phyloP scores from a whole-genome alignment of 2,797 vertebrate genomes.

The Pipistrellus pipistrellus region DNA sequence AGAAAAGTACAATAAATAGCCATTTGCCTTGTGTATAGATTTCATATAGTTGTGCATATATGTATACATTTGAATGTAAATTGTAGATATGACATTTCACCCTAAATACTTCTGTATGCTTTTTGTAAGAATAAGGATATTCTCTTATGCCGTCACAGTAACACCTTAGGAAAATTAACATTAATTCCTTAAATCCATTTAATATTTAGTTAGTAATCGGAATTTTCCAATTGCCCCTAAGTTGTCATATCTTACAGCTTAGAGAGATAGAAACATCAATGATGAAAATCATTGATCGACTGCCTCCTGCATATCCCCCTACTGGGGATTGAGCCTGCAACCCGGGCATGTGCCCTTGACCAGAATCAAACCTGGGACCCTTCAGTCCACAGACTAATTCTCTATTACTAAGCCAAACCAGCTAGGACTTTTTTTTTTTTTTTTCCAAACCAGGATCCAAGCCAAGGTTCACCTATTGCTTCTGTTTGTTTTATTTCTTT shows the following conservation, averaged over 20 bases:
- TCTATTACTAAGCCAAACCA: too few relatives aligned
- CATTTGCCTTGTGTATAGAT: not conserved
- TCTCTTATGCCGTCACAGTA: not conserved
- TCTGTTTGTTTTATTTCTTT: not conserved
- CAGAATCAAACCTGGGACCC: too few relatives aligned
- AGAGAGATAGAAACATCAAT: too few relatives aligned
- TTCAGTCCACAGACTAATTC: too few relatives aligned
- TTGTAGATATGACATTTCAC: not conserved
- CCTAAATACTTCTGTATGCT: not conserved
- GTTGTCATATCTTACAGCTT: not conserved
- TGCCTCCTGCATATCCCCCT: too few relatives aligned
- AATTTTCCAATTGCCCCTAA: not conserved
- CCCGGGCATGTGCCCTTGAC: too few relatives aligned
- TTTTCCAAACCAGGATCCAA: not conserved
- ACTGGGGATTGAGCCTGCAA: too few relatives aligned
- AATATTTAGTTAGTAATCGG: not conserved
- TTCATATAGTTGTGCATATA: not conserved
- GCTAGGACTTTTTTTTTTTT: not conserved
- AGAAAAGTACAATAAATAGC: not conserved
- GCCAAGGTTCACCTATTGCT: not conserved
- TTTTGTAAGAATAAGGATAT: constrained; percentile 26
- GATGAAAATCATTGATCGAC: too few relatives aligned
- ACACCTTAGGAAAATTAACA: not conserved
- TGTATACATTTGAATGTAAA: not conserved
- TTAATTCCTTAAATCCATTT: constrained; percentile 5